Percentiles rank a stretch among this genome's conserved stretches.
Evolutionary conservation across 92 coral and sea anemone genomes (phyloP).

Genomic region (Scolanthus callimorphus): DNA sequence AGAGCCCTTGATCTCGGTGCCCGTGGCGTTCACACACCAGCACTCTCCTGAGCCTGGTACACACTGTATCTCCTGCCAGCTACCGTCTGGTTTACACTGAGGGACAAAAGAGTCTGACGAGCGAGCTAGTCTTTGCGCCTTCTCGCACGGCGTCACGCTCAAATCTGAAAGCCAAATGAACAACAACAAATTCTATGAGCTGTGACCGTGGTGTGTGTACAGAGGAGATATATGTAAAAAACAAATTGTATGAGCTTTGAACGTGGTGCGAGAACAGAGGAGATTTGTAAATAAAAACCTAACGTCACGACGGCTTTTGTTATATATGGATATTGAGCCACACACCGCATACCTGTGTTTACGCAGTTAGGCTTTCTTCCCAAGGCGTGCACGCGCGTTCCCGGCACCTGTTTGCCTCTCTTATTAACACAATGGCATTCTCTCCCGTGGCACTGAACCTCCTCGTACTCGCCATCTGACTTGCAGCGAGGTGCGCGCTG

Average conservation of each 20-base stretch:
- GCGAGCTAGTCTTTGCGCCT: constrained; percentile 30
- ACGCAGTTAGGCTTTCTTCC: constrained; percentile 65
- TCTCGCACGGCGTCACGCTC: constrained; percentile 56
- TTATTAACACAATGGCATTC: constrained; percentile 74
- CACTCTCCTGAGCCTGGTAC: constrained; percentile 49
- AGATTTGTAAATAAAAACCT: too few species aligned
- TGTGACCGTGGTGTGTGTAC: too few species aligned
- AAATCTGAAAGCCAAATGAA: constrained; percentile 9
- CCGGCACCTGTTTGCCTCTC: constrained; percentile 55
- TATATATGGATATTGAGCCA: too few species aligned
- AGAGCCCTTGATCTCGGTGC: constrained; percentile 55
- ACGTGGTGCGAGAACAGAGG: too few species aligned
- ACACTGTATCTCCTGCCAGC: constrained; percentile 82
- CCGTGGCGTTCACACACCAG: constrained; percentile 77
- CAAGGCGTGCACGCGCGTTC: constrained; percentile 47
- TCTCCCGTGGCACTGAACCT: constrained; percentile 69
- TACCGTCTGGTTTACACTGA: constrained; percentile 84
- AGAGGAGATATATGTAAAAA: too few species aligned
- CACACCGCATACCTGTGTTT: constrained; percentile 45
- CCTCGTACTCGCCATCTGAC: constrained; percentile 68
- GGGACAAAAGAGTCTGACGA: constrained; percentile 40
- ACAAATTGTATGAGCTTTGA: too few species aligned
- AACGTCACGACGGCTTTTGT: too few species aligned
- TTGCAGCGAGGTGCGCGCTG: constrained; percentile 72
- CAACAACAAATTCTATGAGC: too few species aligned